Evolutionary conservation across 2,797 vertebrate species (phyloP).

Genomic region (Sebastiscus tertius): DNA sequence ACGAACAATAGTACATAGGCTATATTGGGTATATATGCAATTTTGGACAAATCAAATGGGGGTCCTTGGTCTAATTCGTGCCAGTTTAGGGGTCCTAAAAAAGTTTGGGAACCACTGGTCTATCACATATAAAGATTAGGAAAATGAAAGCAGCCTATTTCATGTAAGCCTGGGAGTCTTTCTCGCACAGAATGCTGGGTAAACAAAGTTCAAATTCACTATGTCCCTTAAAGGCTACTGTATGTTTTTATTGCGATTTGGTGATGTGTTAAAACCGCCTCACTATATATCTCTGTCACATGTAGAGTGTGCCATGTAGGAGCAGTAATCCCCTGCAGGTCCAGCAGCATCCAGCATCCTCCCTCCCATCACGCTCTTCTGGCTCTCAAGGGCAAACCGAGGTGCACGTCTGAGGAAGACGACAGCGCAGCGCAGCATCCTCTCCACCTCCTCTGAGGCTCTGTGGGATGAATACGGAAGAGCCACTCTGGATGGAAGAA

Average conservation of each 20-base stretch:
- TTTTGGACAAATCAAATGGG: too few relatives aligned
- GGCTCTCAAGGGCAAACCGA: conserved; percentile 73
- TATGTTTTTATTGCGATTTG: background rate
- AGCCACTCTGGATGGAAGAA: conserved; percentile 19
- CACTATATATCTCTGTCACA: background rate
- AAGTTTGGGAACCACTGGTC: too few relatives aligned
- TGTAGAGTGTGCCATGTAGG: conserved; percentile 31
- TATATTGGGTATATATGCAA: too few relatives aligned
- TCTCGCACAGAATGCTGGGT: background rate
- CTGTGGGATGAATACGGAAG: conserved; percentile 42
- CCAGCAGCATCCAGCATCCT: conserved; percentile 33
- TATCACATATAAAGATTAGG: too few relatives aligned
- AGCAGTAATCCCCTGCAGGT: conserved; percentile 64
- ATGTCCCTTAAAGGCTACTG: background rate
- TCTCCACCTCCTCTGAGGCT: conserved; percentile 18
- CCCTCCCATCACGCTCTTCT: conserved; percentile 50
- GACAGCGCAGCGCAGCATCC: conserved; percentile 53
- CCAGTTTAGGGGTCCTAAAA: too few relatives aligned
- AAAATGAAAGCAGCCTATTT: background rate
- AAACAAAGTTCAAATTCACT: background rate
- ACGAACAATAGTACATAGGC: too few relatives aligned
- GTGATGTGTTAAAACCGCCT: background rate
- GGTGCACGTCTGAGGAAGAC: conserved; percentile 54
- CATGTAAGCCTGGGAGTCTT: background rate
- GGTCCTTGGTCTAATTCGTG: too few relatives aligned